Evolutionary conservation across 2,797 vertebrate species (phyloP).

Genomic region (Galaxias olidus): DNA sequence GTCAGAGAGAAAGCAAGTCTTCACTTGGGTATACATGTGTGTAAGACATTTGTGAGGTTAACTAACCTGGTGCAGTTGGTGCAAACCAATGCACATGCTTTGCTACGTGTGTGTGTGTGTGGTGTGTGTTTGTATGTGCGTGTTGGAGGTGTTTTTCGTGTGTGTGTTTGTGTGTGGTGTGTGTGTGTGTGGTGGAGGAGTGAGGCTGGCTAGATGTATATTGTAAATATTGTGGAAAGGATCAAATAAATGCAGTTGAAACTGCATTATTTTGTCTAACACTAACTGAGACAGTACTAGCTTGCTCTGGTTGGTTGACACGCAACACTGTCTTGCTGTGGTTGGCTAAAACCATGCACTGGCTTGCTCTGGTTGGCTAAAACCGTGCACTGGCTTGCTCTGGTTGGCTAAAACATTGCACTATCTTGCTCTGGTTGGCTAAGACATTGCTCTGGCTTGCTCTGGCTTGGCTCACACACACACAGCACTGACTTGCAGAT

Average conservation of each 20-base stretch:
- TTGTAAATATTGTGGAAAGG: neutral
- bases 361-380: no score
- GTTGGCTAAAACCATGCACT: no score
- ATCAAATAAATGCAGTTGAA: constrained; percentile 9
- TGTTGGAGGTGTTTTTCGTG: no score
- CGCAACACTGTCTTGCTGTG: constrained; percentile 21
- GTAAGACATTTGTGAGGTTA: neutral
- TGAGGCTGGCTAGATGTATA: neutral
- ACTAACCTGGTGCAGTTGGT: no score
- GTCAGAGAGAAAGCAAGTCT: constrained; percentile 4
- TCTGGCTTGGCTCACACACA: no score
- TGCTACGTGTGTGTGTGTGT: neutral
- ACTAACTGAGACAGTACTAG: no score
- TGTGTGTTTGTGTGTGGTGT: neutral
- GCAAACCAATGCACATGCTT: neutral
- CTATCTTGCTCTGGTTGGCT: no score
- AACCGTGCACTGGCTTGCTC: no score
- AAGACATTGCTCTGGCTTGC: constrained; percentile 43
- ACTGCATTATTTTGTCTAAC: neutral
- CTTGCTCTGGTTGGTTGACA: constrained; percentile 11
- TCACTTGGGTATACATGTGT: constrained; percentile 5
- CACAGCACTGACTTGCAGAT: no score
- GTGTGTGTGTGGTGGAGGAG: neutral
- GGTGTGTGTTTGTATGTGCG: constrained; percentile 14
- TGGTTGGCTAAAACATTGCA: no score